A percentile compares a stretch with the other conserved stretches of the same genome.
Evolutionary conservation across 2,797 vertebrate genomes (phyloP).

Genomic region (Anas acuta): DNA sequence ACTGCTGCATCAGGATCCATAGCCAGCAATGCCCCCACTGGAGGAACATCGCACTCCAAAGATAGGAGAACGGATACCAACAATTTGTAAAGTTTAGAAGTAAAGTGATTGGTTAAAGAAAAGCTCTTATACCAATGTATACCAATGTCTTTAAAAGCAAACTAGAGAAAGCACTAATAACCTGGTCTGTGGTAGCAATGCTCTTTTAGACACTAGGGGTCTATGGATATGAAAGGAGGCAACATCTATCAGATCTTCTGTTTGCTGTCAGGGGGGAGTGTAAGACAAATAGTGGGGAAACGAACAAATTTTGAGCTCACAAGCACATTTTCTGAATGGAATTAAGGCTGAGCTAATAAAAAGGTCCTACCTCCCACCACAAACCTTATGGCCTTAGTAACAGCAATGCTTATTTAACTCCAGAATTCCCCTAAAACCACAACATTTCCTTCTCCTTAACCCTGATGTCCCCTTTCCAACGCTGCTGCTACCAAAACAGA

Average conservation of each 20-base stretch:
- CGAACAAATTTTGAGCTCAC: background rate
- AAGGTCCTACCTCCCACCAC: background rate
- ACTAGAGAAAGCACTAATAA: background rate
- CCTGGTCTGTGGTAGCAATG: background rate
- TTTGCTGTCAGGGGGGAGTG: background rate
- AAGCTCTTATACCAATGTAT: accelerated
- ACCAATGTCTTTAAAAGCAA: background rate
- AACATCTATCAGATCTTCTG: background rate
- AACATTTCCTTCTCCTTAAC: background rate
- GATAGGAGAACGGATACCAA: accelerated
- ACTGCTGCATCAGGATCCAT: too few species aligned
- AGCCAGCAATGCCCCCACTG: background rate
- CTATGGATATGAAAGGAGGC: background rate
- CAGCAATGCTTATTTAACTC: background rate
- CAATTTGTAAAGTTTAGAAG: background rate
- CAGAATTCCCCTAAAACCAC: background rate
- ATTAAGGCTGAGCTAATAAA: background rate
- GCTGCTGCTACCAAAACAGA: background rate
- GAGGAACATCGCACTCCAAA: accelerated
- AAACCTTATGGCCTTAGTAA: background rate
- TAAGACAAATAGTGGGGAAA: background rate
- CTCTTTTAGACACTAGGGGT: accelerated
- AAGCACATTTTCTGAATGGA: background rate
- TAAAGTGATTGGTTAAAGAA: background rate
- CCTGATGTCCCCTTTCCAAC: background rate